Evolutionary conservation across 35 echinoderm and acorn worm genomes (phyloP).

Genomic region (Eucidaris tribuloides): DNA sequence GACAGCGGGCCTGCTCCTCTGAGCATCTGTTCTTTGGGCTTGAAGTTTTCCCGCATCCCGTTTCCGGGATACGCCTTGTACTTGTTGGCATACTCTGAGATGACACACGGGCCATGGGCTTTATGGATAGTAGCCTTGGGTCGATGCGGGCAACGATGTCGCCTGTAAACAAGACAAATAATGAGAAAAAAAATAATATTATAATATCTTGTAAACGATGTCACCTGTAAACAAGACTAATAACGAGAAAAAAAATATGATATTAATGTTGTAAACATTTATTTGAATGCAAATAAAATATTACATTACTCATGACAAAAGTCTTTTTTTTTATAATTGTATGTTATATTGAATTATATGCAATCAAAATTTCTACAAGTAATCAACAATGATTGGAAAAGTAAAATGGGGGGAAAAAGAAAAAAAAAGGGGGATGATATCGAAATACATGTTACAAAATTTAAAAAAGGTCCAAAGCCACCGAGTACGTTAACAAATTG

Average conservation of each 20-base stretch:
- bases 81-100: conserved; percentile 91
- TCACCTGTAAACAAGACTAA: not conserved
- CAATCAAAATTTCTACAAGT: not conserved
- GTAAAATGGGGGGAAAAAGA: too few species aligned
- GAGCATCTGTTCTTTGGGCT: conserved; percentile 61
- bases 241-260: not conserved
- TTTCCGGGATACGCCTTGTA: conserved; percentile 71
- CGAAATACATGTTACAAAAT: too few species aligned
- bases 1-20: conserved; percentile 60
- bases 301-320: not conserved
- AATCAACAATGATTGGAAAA: too few species aligned
- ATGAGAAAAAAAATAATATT: not conserved
- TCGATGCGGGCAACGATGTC: conserved; percentile 92
- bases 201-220: not conserved
- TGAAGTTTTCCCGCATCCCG: conserved; percentile 83
- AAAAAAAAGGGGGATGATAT: too few species aligned
- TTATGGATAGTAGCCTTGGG: conserved; percentile 42
- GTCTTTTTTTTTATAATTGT: not conserved
- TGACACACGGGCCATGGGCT: conserved; percentile 69
- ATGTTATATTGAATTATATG: too few species aligned
- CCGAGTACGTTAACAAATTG: too few species aligned
- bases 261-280: not conserved
- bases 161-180: conserved; percentile 44
- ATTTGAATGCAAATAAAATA: not conserved
- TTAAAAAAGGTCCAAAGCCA: too few species aligned